A percentile compares a stretch with the other conserved stretches of the same genome.
phyloP scores from a whole-genome alignment of 1,140 invertebrate species.

The Musca vetustissima region DNA sequence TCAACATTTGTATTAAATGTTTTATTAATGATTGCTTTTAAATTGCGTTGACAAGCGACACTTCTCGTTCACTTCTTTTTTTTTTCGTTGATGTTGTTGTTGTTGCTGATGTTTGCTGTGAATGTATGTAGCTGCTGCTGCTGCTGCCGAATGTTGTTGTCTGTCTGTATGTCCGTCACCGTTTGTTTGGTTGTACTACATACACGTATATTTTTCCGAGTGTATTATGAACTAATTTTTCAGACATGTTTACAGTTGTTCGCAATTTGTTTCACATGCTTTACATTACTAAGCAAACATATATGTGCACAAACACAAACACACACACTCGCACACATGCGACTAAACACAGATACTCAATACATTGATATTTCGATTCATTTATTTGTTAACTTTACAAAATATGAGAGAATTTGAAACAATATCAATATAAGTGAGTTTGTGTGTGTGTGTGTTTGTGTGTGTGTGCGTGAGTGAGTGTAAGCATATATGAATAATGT shows the following conservation, averaged over 20 bases:
- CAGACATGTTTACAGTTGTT: constrained; percentile 24
- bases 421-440: neutral
- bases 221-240: constrained; percentile 24
- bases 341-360: neutral
- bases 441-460: neutral
- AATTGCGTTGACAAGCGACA: constrained; percentile 24
- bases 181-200: neutral
- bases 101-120: neutral
- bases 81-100: neutral
- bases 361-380: constrained; percentile 1
- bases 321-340: neutral
- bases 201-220: neutral
- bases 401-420: neutral
- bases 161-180: neutral
- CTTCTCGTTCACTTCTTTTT: constrained; percentile 1
- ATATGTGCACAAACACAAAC: neutral
- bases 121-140: too few relatives aligned
- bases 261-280: constrained; percentile 24
- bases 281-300: constrained; percentile 21
- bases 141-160: neutral
- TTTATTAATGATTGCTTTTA: constrained; percentile 25
- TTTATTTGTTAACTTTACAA: constrained; percentile 3
- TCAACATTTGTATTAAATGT: constrained; percentile 22
- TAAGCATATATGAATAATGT: neutral
- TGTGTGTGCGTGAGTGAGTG: neutral